Evolutionary conservation across 2,888 invertebrate genomes (phyloP), one percentile per base, ranked within the genome.

Genomic region (Tachina lurida): DNA sequence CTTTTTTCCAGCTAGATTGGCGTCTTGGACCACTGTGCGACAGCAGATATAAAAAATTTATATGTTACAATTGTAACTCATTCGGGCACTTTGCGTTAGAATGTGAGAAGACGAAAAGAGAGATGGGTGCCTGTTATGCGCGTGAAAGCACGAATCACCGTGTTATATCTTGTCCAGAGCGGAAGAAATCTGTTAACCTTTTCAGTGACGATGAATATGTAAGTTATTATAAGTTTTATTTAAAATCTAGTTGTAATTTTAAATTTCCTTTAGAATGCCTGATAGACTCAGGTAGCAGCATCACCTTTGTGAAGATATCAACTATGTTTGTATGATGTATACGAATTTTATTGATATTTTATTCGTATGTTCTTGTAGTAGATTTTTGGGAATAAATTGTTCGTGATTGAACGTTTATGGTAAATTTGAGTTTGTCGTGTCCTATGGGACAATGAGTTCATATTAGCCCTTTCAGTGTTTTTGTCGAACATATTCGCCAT

Each of bases 161-260:
- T 3, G 68, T 68, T 41, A 54, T 41, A 12, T 17, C 17, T 52
- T 68, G 54, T 31, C 49, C 68, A 9, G 54, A 68, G 12, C 3
- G 22, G 22, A 68, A 10, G 17, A 68, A 68, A 52, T 15, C 68
- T 17, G 54, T 15, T 10, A 54, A 13, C 9, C 9, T 39, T 15
- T 67, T 47, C 22, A 52, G 22, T 22, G 22, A 3, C 22, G 22
- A 22, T 22, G 22, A 22, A 22, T 22, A 2, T 22, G 22, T 22
- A 22, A 67, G 52, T 4, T 60, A 71, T 60, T 71, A 60, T 71
- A 60, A 71, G 58, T 71, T 71, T 58, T 60, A 2, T n/a, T 31
- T 31, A 17, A 10, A 47, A 31, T 1, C 8, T 47, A 60, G 47
- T 47, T 71, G 31, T 71, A 71, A 71, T 60, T 22, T 22, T 22